A percentile compares a stretch with the other conserved stretches of the same genome.
These are phyloP conservation scores for Peucedramus taeniatus DNA, from an alignment of 2,113 vertebrate genomes.

Conservation along the genomic window DNA sequence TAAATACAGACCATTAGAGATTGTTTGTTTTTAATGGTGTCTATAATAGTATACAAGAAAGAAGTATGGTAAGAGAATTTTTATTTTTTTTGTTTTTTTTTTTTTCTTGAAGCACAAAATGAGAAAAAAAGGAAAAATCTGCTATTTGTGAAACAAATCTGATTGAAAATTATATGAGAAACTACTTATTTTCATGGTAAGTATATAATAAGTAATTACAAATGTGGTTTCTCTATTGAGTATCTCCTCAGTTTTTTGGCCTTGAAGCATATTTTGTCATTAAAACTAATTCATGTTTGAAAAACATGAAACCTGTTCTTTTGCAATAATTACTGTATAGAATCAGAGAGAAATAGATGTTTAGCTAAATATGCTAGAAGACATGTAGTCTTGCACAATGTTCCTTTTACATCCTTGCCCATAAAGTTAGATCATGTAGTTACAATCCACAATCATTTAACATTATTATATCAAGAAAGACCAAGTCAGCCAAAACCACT, in stretches of 20 bases:
- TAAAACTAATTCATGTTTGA: background rate
- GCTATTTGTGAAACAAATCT: background rate
- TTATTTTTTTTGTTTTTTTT: background rate
- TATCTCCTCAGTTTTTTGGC: background rate
- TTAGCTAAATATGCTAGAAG: background rate
- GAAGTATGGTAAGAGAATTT: background rate
- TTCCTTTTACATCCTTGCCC: background rate
- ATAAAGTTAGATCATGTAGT: background rate
- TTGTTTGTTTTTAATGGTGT: background rate
- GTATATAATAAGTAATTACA: background rate
- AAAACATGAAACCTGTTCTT: background rate
- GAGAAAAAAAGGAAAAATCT: background rate
- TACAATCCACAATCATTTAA: background rate
- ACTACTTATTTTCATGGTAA: background rate
- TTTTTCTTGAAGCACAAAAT: background rate
- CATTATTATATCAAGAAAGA: background rate
- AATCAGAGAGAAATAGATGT: background rate
- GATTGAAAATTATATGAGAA: background rate
- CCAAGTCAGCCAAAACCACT: background rate
- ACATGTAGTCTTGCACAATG: background rate
- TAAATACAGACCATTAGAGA: background rate
- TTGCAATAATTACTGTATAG: background rate
- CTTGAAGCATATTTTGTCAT: background rate
- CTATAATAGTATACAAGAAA: background rate
- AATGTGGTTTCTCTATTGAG: background rate